Evolutionary conservation across 1,140 invertebrate species (phyloP).

Genomic region (Drosophila tropicalis): DNA sequence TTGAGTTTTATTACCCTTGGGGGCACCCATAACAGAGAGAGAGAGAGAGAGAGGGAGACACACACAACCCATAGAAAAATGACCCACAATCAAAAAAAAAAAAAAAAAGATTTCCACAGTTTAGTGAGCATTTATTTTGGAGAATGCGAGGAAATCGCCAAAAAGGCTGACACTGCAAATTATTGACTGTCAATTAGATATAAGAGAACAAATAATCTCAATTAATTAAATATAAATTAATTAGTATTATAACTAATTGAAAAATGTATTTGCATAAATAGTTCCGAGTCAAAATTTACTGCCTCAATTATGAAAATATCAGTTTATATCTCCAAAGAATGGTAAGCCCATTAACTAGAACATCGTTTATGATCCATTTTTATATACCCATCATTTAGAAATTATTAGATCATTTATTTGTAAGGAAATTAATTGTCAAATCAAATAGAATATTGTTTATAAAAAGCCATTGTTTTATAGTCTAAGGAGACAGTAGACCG

Average conservation of each 20-base stretch:
- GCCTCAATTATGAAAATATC: too few species aligned
- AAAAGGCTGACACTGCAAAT: neutral
- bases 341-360: too few species aligned
- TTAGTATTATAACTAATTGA: neutral
- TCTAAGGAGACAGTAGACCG: too few species aligned
- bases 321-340: too few species aligned
- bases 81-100: slow-evolving; percentile 27
- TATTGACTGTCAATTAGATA: slow-evolving; percentile 2
- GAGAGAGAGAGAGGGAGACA: too few species aligned
- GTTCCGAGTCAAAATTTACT: neutral
- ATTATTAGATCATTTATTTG: too few species aligned
- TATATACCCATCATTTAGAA: too few species aligned
- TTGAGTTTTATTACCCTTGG: slow-evolving; percentile 28
- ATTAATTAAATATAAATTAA: neutral
- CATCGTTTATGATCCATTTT: too few species aligned
- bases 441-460: too few species aligned
- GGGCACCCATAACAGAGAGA: slow-evolving; percentile 23
- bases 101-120: neutral
- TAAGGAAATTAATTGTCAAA: too few species aligned
- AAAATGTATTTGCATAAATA: neutral
- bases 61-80: slow-evolving; percentile 43
- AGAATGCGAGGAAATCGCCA: neutral
- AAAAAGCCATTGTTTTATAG: too few species aligned
- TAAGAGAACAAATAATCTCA: neutral
- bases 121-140: slow-evolving; percentile 5